These are phyloP conservation scores for Dasysyrphus tricinctus DNA, from an alignment of 2,888 invertebrate species.

Conservation along the genomic window DNA sequence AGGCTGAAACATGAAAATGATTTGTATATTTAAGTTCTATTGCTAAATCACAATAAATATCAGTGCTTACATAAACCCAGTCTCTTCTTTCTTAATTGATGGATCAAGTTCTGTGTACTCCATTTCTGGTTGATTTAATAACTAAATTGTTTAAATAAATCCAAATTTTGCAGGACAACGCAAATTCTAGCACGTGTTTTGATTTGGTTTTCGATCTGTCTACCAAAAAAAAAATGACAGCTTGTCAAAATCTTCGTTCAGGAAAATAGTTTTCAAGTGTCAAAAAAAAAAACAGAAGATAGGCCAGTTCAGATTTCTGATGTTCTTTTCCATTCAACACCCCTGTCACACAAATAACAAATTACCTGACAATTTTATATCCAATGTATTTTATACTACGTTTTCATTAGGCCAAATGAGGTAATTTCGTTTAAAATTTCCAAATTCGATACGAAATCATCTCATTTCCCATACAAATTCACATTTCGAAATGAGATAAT, in stretches of 20 bases:
- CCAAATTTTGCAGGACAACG: not conserved
- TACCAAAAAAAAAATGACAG: not conserved
- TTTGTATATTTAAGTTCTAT: not conserved
- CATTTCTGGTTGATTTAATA: conserved; percentile 42
- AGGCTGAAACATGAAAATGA: conserved; percentile 80
- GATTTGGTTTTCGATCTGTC: not conserved
- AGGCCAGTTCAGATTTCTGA: no score
- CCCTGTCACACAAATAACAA: no score
- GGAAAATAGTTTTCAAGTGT: no score
- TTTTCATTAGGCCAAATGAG: no score
- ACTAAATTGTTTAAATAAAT: not conserved
- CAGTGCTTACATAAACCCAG: conserved; percentile 53
- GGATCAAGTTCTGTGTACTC: conserved; percentile 57
- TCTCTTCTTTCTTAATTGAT: conserved; percentile 41
- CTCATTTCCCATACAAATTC: no score
- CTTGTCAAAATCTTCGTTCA: no score
- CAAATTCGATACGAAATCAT: no score
- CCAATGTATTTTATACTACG: no score
- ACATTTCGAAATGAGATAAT: no score
- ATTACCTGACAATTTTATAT: no score
- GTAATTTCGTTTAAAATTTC: no score
- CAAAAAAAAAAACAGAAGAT: not conserved
- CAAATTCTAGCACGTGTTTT: conserved; percentile 46
- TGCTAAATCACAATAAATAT: not conserved
- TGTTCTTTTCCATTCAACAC: no score